These are phyloP conservation scores for Pithys albifrons DNA, from an alignment of 2,113 vertebrate genomes.

Conservation along the genomic window DNA sequence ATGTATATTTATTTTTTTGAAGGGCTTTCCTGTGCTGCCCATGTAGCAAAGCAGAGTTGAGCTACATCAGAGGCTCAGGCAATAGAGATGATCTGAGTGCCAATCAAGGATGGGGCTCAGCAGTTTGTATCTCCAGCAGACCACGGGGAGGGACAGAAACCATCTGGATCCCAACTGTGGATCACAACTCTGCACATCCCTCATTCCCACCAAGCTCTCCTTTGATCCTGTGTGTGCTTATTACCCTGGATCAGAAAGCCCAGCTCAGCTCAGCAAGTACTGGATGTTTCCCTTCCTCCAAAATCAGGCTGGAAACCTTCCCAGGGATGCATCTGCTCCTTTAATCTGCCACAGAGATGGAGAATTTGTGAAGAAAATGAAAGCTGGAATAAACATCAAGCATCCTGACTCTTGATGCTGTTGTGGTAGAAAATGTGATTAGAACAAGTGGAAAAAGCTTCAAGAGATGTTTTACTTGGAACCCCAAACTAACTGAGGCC, in stretches of 20 bases:
- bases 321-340: constrained; percentile 27
- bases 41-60: not conserved
- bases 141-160: not conserved
- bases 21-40: not conserved
- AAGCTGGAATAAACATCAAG: not conserved
- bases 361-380: constrained; percentile 6
- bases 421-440: not conserved
- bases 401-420: not conserved
- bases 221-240: not conserved
- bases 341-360: not conserved
- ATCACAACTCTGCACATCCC: not conserved
- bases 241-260: constrained; percentile 8
- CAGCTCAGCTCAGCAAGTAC: not conserved
- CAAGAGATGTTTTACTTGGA: not conserved
- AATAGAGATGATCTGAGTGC: not conserved
- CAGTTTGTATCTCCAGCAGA: not conserved
- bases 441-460: not conserved
- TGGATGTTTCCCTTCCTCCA: constrained; percentile 8
- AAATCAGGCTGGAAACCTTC: constrained; percentile 32
- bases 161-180: not conserved
- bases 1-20: not conserved
- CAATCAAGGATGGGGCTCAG: not conserved
- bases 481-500: not conserved
- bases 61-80: not conserved
- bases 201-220: not conserved